Evolutionary conservation across 35 echinoderm and acorn worm species (phyloP).

Genomic region (Eucidaris tribuloides): DNA sequence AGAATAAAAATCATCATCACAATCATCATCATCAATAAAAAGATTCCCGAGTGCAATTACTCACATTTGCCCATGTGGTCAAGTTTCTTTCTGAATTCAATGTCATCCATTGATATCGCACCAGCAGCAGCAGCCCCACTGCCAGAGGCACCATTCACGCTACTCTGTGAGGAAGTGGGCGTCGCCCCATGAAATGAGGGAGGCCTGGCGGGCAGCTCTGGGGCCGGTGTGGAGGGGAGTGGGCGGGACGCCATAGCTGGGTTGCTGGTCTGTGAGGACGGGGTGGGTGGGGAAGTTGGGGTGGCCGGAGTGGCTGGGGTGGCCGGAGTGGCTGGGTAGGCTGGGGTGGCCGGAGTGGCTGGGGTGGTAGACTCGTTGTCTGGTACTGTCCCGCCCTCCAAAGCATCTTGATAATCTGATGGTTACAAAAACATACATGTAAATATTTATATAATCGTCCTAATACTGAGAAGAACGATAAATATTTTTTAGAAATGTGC

Average conservation of each 20-base stretch:
- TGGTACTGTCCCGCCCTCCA: background rate
- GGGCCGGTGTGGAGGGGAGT: background rate
- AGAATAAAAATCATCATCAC: background rate
- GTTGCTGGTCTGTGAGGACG: background rate
- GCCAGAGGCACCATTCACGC: background rate
- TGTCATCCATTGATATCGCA: conserved; percentile 14
- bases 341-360: background rate
- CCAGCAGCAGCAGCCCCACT: background rate
- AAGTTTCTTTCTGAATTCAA: conserved; percentile 58
- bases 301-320: background rate
- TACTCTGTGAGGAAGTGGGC: background rate
- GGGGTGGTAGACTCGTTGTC: background rate
- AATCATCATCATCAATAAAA: background rate
- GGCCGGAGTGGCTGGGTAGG: background rate
- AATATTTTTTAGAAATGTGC: too few relatives aligned
- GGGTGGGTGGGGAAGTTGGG: background rate
- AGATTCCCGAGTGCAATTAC: background rate
- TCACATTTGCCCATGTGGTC: conserved; percentile 66
- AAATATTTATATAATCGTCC: too few relatives aligned
- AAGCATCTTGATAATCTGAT: conserved; percentile 10
- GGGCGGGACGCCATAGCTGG: conserved; percentile 10
- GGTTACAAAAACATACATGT: too few relatives aligned
- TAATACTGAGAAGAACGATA: too few relatives aligned
- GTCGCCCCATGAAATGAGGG: background rate
- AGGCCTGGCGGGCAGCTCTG: conserved; percentile 1